Evolutionary conservation across 2,888 invertebrate species (phyloP), one percentile per base, ranked within the genome.

Genomic region (Tenthredo notha): DNA sequence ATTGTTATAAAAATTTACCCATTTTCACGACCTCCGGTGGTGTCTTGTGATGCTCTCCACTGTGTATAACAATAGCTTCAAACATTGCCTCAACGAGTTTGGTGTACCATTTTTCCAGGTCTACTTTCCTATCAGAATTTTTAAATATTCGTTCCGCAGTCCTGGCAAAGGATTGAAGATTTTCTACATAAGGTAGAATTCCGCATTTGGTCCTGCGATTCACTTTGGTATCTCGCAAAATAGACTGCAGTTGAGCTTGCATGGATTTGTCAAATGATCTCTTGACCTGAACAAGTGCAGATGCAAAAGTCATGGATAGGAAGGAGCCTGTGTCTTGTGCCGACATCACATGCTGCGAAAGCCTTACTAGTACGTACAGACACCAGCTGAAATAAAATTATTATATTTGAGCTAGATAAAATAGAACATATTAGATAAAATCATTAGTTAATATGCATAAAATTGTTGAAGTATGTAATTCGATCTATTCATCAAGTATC

Each of bases 331-430:
- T 95, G 92, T 98, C 97, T 94, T 98, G 96, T 0, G 98, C 97
- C 43, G 97, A 97, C 96, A 98, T 97, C 40, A 98, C 98, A 92
- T 99, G 98, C 91, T 98, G 97, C 87, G 98, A 98, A 90, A 98
- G 95, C 88, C 98, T 96, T 18, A 99, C 99, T 91, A 99, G 95
- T 86, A 98, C 97, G 89, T 98, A 98, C 96, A 99, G 97, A 84
- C 98, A 98, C 92, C 98, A 98, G 94, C 98, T 98, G 91, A 85
- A 94, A 92, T 88, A 65, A 86, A 85, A 77, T 37, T 74, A 65
- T 33, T 77, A 75, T 74, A 15, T 74, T 67, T 18, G 85, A 77
- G 43, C 40, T 84, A 25, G 18, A 58, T 50, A 15, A 18, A 37
- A 58, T 33, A 84, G 10, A 85, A 37, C 15, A 33, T 77, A 74